Base-by-base conservation (phyloP, 2,113 vertebrate species). In the Etheostoma cragini region DNA sequence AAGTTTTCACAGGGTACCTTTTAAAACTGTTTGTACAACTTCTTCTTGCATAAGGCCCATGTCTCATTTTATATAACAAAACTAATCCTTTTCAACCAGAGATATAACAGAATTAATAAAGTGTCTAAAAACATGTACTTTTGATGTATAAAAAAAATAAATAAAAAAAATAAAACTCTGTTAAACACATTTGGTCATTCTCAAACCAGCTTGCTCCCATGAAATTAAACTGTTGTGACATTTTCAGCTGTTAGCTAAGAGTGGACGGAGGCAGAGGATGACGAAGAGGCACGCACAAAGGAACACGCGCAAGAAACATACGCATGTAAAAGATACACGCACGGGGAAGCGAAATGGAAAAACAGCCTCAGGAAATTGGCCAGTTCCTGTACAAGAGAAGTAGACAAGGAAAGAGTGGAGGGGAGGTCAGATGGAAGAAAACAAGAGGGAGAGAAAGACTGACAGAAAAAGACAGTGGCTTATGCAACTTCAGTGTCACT, bases 151-250 rank as follows among this genome's bases (percentile, higher is more conserved):
- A 66, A 68, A 11, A 42, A 42, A 35, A 35, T 35, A 35, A 35
- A 60, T 26, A 26, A 30, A 30, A 30, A 4, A 30, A 30, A 30
- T 30, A 30, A 30, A 82, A 76, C 73, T 78, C 45, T 38, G 46
- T 24, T 8, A 6, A 83, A 53, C 56, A 11, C 70, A 72, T 69
- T 33, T 26, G 57, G 77, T 72, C 66, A 57, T 26, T 73, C 73
- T 77, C 74, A 57, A 76, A 63, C 56, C 72, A 56, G 77, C 67
- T 57, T 16, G 45, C 69, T 75, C 42, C 50, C 0, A n/a, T 63
- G 67, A 87, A 81, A 90, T 91, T 87, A 80, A 91, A 83, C 87
- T 70, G 83, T 63, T 85, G 72, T 87, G 89, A 88, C 80, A 83
- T 82, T 79, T 88, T 64, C 64, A 89, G 78, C 78, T 80, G 72